Evolutionary conservation across 1,140 invertebrate species (phyloP), one percentile per base, ranked within the genome.

Genomic region (Drosophila watanabei): DNA sequence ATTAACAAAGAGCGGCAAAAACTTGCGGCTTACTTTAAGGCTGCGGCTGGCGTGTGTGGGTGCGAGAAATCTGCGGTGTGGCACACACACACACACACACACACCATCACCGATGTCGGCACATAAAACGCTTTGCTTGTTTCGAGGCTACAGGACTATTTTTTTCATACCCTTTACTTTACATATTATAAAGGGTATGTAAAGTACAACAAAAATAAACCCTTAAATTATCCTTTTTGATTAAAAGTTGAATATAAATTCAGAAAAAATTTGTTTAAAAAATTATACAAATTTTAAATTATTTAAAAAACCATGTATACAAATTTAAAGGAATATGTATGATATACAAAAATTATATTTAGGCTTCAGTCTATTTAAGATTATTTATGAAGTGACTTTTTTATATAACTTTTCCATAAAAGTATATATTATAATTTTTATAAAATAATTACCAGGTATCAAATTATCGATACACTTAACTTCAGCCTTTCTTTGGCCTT

Each of bases 21-120:
- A 70, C 75, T 90, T 89, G 86, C 66, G 86, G 85, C 85, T 90
- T 85, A 72, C 86, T 89, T 89, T 89, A 90, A 89, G 80, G 81
- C 85, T 65, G 76, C 18, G 58, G 64, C 37, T 52, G 32, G 33
- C 32, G 54, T 54, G 72, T 75, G 59, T 51, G 58, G 62, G 80
- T 80, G 84, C 56, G 69, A 69, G 75, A 88, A 88, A 85, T 88
- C 85, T 88, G 85, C 81, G 86, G 85, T 85, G 54, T 43, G 64
- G 66, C 80, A 70, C 66, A 65, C 58, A 60, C 64, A 70, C 77
- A 43, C 41, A 33, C 41, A 28, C 43, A n/a, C 7, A n/a, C 39
- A 46, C 20, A 46, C 45, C 39, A 18, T 45, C 45, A 45, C 45
- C 64, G 43, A 68, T 79, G 68, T 75, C 70, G 76, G 76, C 64